phyloP scores from a whole-genome alignment of 2,888 invertebrate species.

The Euzetes globulus region DNA sequence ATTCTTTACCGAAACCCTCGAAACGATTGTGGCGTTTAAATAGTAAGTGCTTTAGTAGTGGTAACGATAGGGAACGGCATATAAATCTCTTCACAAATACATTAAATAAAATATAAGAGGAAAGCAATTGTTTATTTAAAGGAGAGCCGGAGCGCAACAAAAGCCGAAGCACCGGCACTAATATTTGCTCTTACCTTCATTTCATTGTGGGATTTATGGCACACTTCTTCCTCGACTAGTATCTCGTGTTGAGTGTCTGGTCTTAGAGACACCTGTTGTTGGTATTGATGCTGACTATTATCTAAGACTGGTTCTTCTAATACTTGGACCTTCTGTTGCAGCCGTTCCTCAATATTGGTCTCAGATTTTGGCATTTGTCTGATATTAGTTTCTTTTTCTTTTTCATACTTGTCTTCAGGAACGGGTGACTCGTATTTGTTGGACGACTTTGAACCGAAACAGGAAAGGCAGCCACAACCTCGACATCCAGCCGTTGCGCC shows the following conservation, averaged over 20 bases:
- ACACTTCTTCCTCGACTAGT: neutral
- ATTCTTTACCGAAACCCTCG: too few species aligned
- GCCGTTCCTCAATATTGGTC: neutral
- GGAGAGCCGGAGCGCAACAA: too few species aligned
- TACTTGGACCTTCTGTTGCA: neutral
- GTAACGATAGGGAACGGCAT: too few species aligned
- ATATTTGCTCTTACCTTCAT: constrained; percentile 10
- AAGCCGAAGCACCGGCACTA: too few species aligned
- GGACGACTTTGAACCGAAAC: constrained; percentile 7
- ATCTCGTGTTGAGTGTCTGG: neutral
- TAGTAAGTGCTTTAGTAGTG: too few species aligned
- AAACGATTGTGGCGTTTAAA: too few species aligned
- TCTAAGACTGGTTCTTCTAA: neutral
- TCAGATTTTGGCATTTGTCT: neutral
- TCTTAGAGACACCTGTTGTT: constrained; percentile 11
- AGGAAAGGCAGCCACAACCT: constrained; percentile 3
- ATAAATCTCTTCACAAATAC: too few species aligned
- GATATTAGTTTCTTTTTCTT: constrained; percentile 16
- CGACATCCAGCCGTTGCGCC: constrained; percentile 20
- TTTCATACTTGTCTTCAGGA: constrained; percentile 21
- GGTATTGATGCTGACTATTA: neutral
- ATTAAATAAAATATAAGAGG: too few species aligned
- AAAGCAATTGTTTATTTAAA: too few species aligned
- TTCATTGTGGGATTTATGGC: neutral
- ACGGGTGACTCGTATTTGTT: neutral